phyloP scores from a whole-genome alignment of 1,140 invertebrate genomes.

The Ridgeia piscesae region DNA sequence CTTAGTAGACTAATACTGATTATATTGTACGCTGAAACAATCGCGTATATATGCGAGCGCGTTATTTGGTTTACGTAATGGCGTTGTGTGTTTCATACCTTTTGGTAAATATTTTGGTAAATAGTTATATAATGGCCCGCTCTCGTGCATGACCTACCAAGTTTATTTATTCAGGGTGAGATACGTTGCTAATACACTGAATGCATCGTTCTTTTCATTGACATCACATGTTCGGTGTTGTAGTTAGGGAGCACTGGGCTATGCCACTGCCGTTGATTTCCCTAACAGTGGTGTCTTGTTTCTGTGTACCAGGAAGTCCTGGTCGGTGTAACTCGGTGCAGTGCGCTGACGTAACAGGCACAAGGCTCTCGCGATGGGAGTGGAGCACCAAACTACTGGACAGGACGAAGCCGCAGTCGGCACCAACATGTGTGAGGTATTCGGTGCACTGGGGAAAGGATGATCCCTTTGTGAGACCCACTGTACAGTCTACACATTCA shows the following conservation, averaged over 20 bases:
- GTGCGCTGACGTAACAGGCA: not conserved
- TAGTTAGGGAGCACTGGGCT: too few species aligned
- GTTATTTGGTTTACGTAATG: too few species aligned
- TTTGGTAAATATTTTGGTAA: too few species aligned
- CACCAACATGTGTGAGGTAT: not conserved
- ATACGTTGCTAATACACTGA: not conserved
- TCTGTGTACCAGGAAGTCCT: not conserved
- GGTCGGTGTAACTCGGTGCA: not conserved
- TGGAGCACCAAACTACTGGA: not conserved
- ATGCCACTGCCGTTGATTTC: too few species aligned
- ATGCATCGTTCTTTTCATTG: not conserved
- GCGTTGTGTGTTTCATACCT: too few species aligned
- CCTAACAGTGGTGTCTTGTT: not conserved
- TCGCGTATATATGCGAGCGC: too few species aligned
- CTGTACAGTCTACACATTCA: not conserved
- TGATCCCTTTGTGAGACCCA: not conserved
- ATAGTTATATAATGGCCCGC: too few species aligned
- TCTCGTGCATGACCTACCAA: too few species aligned
- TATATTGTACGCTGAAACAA: too few species aligned
- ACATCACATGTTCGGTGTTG: not conserved
- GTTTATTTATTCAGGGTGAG: not conserved
- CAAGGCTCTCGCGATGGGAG: not conserved
- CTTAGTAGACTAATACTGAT: too few species aligned
- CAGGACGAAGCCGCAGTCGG: not conserved
- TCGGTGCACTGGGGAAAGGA: too few species aligned